A percentile compares a stretch with the other conserved stretches of the same genome.
Evolutionary conservation across 2,888 invertebrate species (phyloP).

Genomic region (Agrenia bidenticulata): DNA sequence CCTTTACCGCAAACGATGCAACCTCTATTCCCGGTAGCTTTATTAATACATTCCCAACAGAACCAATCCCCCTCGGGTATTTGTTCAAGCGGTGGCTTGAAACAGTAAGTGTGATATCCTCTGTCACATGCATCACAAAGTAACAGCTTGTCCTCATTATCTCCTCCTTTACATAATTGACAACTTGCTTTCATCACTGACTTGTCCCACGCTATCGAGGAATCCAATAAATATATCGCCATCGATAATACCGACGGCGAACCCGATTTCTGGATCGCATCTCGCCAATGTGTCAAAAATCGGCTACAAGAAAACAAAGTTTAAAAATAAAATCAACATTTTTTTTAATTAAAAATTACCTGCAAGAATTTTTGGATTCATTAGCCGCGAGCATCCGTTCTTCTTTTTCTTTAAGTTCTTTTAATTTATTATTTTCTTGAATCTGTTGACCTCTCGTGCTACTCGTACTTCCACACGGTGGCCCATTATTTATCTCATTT

Average conservation of each 20-base stretch:
- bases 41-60: slow-evolving; percentile 55
- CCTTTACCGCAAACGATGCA: slow-evolving; percentile 90
- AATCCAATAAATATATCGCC: slow-evolving; percentile 84
- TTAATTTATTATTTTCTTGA: slow-evolving; percentile 31
- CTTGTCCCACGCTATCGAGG: slow-evolving; percentile 96
- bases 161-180: slow-evolving; percentile 94
- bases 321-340: slow-evolving; percentile 3
- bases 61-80: slow-evolving; percentile 98
- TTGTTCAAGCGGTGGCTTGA: slow-evolving; percentile 92
- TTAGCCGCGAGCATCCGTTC: slow-evolving; percentile 14
- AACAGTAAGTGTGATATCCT: slow-evolving; percentile 98
- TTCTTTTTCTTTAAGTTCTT: slow-evolving; percentile 27
- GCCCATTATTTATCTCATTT: slow-evolving; percentile 17
- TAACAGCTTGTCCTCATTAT: slow-evolving; percentile 91
- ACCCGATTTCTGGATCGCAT: slow-evolving; percentile 77
- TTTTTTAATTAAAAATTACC: slow-evolving; percentile 11
- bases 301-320: slow-evolving; percentile 16
- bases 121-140: slow-evolving; percentile 97
- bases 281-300: slow-evolving; percentile 70
- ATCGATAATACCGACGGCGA: slow-evolving; percentile 89
- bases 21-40: slow-evolving; percentile 67
- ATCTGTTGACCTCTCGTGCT: slow-evolving; percentile 28
- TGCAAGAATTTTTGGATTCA: slow-evolving; percentile 21
- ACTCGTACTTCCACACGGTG: slow-evolving; percentile 21
- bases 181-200: slow-evolving; percentile 99